Evolutionary conservation across 2,113 vertebrate species (phyloP), one percentile per base, ranked within the genome.

Genomic region (Etheostoma cragini): DNA sequence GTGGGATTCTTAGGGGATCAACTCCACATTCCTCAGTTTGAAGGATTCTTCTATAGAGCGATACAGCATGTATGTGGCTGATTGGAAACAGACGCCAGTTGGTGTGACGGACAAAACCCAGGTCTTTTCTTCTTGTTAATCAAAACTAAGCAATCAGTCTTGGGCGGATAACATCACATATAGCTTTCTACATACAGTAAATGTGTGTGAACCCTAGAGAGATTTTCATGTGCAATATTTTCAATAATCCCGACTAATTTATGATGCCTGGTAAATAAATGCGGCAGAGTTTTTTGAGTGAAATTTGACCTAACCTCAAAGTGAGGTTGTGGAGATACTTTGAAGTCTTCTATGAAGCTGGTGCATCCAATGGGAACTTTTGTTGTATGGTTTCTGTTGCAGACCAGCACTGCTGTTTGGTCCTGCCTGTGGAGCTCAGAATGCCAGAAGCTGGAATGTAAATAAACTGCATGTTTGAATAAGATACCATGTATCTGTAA

Each of bases 21-120:
- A 52, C 60, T 38, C 21, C 42, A 21, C 78, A 89, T 91, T 90
- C 84, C 22, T 65, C 65, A 35, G 65, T 66, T 61, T 58, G 78
- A 7, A 67, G 68, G 24, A 81, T 49, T 46, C 58, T 45, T 70
- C 26, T 65, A 12, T 56, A 45, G 45, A 61, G 72, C 69, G 78
- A 68, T 57, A 11, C 38, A 42, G 38, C 38, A 75, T 75, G 74
- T 19, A 61, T 79, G 67, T 69, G 52, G 52, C 24, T 92, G 81
- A 91, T 82, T 63, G 46, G 83, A 84, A 88, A 56, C 87, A 89
- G 76, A 76, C 65, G 24, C 61, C 57, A 0, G 53, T 19, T 12
- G 16, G 53, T 68, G 75, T 42, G 62, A 72, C 45, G 65, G 89
- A 88, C 57, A 64, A 57, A 89, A 75, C 6, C 70, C 88, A 92